Conservation (phyloP, 1,140 invertebrate species). For the Hylaeus anthracinus region DNA sequence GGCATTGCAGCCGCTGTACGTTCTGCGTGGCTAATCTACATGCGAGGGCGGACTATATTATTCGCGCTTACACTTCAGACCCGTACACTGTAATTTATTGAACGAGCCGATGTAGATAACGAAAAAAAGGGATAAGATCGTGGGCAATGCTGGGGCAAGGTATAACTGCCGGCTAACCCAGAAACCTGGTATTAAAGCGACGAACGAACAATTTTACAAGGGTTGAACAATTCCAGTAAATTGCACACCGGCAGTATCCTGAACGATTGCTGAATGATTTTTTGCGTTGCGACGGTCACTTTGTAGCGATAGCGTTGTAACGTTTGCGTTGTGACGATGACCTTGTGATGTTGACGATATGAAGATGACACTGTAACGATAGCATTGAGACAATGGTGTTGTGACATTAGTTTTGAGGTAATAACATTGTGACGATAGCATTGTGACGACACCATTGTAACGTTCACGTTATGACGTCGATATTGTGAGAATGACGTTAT, state of each 20-base stretch:
- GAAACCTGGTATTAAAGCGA: constrained; percentile 37
- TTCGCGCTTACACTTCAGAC: constrained; percentile 68
- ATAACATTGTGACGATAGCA: too few species aligned
- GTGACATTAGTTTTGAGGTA: too few species aligned
- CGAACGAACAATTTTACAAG: neutral
- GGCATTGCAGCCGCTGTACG: constrained; percentile 59
- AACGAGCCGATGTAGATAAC: constrained; percentile 51
- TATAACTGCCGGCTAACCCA: constrained; percentile 34
- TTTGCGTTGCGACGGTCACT: too few species aligned
- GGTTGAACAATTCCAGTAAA: neutral
- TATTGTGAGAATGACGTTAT: too few species aligned
- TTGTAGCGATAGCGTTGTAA: too few species aligned
- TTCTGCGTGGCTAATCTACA: constrained; percentile 53
- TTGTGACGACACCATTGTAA: too few species aligned
- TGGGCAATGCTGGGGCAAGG: neutral
- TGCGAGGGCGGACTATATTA: constrained; percentile 71
- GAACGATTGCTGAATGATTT: too few species aligned
- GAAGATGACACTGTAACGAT: too few species aligned
- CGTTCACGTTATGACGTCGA: too few species aligned
- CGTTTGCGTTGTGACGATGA: too few species aligned
- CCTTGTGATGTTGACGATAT: too few species aligned
- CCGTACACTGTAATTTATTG: constrained; percentile 42
- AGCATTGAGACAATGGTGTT: too few species aligned
- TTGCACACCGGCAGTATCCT: neutral
- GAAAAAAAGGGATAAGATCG: constrained; percentile 31